Conservation (phyloP, 2,888 invertebrate species). For the Stegophylla sp. region DNA sequence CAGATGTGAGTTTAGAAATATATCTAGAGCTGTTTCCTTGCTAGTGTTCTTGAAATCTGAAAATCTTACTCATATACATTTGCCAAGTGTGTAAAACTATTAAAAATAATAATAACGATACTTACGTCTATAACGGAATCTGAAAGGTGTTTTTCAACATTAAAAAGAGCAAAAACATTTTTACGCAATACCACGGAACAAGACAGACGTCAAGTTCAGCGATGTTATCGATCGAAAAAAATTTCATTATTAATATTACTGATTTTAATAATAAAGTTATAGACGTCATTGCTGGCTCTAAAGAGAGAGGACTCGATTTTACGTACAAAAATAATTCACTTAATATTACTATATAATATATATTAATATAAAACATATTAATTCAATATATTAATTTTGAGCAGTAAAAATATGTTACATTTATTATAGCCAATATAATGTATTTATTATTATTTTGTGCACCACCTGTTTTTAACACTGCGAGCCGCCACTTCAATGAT, state of each 20-base stretch:
- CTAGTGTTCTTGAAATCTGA: not conserved
- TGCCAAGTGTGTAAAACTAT: constrained; percentile 4
- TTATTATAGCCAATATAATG: too few species aligned
- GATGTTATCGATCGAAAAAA: constrained; percentile 7
- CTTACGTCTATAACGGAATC: constrained; percentile 21
- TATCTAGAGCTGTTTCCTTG: not conserved
- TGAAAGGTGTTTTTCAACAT: not conserved
- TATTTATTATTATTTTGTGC: too few species aligned
- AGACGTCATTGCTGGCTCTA: not conserved
- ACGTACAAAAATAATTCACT: constrained; percentile 2
- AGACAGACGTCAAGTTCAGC: not conserved
- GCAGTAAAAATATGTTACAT: too few species aligned
- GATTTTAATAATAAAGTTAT: constrained; percentile 19
- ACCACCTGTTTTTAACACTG: too few species aligned
- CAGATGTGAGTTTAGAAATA: not conserved
- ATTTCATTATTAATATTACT: not conserved
- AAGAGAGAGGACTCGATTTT: constrained; percentile 5
- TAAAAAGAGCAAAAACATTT: constrained; percentile 2
- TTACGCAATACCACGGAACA: constrained; percentile 3
- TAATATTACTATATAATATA: too few species aligned
- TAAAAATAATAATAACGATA: constrained; percentile 32
- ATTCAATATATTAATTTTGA: too few species aligned
- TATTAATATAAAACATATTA: too few species aligned
- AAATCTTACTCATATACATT: constrained; percentile 3
- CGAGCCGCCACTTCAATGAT: too few species aligned